These are phyloP conservation scores for Amphipyra berbera DNA, from an alignment of 2,888 invertebrate species.

Conservation along the genomic window DNA sequence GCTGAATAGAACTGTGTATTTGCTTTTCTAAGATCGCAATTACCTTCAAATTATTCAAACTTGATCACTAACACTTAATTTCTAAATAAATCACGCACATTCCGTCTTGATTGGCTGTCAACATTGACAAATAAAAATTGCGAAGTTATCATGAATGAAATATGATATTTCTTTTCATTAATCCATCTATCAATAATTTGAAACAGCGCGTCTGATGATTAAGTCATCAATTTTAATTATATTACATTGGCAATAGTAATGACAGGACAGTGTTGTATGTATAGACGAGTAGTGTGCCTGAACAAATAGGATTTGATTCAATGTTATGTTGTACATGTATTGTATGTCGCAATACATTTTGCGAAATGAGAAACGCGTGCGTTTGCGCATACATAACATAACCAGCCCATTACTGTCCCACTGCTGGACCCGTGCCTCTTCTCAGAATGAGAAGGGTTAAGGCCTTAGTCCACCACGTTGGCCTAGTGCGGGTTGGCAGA, in stretches of 20 bases:
- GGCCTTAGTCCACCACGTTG: too few species aligned
- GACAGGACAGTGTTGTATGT: constrained; percentile 37
- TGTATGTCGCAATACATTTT: constrained; percentile 25
- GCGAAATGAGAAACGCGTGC: constrained; percentile 2
- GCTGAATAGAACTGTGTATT: background rate
- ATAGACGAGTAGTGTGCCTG: constrained; percentile 13
- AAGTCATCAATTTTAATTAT: constrained; percentile 83
- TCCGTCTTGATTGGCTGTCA: constrained; percentile 78
- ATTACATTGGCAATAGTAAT: constrained; percentile 65
- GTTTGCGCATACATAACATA: background rate
- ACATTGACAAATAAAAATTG: constrained; percentile 78
- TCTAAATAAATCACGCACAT: constrained; percentile 72
- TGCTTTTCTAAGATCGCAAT: constrained; percentile 21
- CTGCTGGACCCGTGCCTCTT: too few species aligned
- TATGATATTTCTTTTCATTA: constrained; percentile 73
- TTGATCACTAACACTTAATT: constrained; percentile 58
- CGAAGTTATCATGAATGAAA: constrained; percentile 72
- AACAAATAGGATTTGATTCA: constrained; percentile 52
- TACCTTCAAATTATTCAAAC: constrained; percentile 49
- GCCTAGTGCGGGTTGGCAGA: too few species aligned
- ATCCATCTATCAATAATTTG: constrained; percentile 71
- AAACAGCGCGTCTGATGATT: constrained; percentile 65
- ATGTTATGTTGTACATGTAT: constrained; percentile 48
- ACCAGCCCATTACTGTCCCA: too few species aligned
- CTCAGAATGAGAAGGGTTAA: too few species aligned